Conservation (phyloP, 2,113 vertebrate species). For the Notothenia coriiceps region DNA sequence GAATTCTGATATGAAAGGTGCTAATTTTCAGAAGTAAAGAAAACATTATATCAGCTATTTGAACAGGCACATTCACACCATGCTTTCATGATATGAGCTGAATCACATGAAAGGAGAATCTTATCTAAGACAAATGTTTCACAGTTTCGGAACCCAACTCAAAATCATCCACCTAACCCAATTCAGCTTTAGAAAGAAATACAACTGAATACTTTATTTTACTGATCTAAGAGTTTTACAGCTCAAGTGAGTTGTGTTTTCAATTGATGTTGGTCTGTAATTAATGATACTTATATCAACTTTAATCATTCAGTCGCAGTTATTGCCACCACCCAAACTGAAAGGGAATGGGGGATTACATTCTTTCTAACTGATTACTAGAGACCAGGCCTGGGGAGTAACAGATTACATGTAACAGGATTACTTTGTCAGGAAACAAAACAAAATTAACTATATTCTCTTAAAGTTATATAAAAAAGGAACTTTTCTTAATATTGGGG, state of each 20-base stretch:
- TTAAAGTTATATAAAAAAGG: no score
- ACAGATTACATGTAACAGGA: no score
- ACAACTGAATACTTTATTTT: background rate
- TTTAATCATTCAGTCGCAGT: no score
- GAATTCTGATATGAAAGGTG: background rate
- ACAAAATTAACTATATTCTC: no score
- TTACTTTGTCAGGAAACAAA: no score
- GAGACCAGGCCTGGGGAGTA: no score
- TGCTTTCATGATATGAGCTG: background rate
- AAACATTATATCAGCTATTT: background rate
- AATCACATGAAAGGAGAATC: background rate
- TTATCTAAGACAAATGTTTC: background rate
- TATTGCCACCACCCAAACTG: no score
- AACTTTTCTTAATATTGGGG: no score
- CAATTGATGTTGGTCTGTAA: background rate
- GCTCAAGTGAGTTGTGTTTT: background rate
- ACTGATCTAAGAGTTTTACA: background rate
- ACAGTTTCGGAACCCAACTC: no score
- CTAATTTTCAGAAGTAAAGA: background rate
- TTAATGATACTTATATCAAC: no score
- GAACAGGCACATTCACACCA: background rate
- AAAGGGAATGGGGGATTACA: no score
- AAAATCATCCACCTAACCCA: background rate
- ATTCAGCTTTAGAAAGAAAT: background rate
- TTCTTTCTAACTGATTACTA: no score